A percentile compares a stretch with the other conserved stretches of the same genome.
Conservation (phyloP, 2,113 vertebrate genomes). For the Myiagra hebetior region DNA sequence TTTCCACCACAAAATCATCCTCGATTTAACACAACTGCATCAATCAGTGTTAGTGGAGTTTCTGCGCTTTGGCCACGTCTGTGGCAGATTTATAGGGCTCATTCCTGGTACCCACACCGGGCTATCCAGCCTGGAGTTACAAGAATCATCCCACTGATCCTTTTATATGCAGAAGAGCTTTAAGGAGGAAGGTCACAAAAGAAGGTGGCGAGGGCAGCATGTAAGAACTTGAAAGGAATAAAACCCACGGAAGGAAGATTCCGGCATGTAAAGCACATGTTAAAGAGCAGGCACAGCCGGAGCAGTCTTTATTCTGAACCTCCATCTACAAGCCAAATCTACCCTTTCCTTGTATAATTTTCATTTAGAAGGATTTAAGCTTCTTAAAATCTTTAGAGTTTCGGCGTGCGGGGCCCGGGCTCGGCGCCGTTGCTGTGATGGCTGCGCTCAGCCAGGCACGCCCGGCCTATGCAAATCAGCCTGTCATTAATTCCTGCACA, state of each 20-base stretch:
- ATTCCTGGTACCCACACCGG: background rate
- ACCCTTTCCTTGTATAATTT: conserved; percentile 63
- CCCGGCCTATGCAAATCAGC: conserved; percentile 43
- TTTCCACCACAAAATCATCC: background rate
- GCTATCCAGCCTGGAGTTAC: background rate
- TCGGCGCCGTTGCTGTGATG: background rate
- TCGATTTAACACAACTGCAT: background rate
- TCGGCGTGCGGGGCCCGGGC: background rate
- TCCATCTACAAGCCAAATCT: conserved; percentile 68
- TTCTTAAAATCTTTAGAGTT: conserved; percentile 58
- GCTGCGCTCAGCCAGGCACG: background rate
- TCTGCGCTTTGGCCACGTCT: background rate
- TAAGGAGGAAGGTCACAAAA: conserved; percentile 30
- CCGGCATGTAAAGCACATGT: conserved; percentile 31
- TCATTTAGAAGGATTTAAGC: conserved; percentile 70
- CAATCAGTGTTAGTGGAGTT: background rate
- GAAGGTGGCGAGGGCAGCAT: background rate
- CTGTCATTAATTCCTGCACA: conserved; percentile 47
- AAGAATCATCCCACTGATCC: conserved; percentile 39
- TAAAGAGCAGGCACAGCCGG: conserved; percentile 46
- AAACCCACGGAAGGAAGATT: conserved; percentile 51
- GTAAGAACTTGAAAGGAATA: conserved; percentile 58
- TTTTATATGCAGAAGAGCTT: conserved; percentile 41
- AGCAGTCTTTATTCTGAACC: conserved; percentile 46
- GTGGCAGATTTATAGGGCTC: background rate